Evolutionary conservation across 1,140 invertebrate genomes (phyloP), one percentile per base, ranked within the genome.

Genomic region (Lutraria rhynchaena): DNA sequence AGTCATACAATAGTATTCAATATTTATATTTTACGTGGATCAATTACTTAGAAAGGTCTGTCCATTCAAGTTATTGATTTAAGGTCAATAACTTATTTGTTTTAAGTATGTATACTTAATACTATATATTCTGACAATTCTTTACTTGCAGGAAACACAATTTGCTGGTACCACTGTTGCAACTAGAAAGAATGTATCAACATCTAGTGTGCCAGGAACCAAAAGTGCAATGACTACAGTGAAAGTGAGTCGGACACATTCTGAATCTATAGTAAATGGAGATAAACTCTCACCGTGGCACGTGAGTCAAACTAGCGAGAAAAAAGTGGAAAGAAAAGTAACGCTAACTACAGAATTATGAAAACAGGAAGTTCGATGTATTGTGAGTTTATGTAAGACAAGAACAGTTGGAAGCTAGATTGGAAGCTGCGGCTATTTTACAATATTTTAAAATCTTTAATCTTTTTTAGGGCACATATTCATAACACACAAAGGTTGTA

Each of bases 281-380:
- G 75, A 78, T 29, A 78, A 78, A 58, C 63, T 78, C 4, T 78
- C 75, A 9, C 61, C 75, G 17, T 78, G 75, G 75, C 75, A 78
- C 31, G 75, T 78, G 0, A 78, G 63, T 51, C 75, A 78, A 53
- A 22, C 75, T 22, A 60, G 31, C 9, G 75, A 78, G 29, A 78
- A 67, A 29, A 69, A 78, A 69, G 75, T 78, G 9, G 75, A 67
- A 31, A 31, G 75, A 53, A 78, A 69, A 31, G 51, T 78, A 22
- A 78, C 75, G 33, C 51, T 78, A 11, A 78, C 75, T 1, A 78
- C 75, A 57, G 75, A 78, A 44, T 44, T 78, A n/a, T 78, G 63
- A 78, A 46, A 78, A 7, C n/a, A 49, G 44, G 22, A 63, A 37
- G 19, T 55, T 7, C 15, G n/a, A n/a, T n/a, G n/a, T n/a, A n/a